Conservation (phyloP, 2,888 invertebrate species). For the Pocota personata region DNA sequence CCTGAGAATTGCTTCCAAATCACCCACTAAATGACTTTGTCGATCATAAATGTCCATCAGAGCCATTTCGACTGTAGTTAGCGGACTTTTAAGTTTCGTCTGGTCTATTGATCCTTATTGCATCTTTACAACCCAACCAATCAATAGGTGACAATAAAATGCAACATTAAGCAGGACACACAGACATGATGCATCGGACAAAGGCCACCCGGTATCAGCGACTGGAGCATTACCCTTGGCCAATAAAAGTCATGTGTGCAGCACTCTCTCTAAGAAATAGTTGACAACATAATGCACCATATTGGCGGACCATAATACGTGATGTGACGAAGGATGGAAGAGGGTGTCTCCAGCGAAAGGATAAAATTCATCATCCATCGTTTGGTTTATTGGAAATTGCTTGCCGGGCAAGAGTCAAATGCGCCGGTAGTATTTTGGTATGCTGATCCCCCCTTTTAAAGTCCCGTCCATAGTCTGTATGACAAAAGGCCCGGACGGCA, state of each 20-base stretch:
- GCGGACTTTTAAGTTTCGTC: constrained; percentile 42
- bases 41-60: constrained; percentile 49
- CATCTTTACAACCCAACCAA: constrained; percentile 54
- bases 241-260: constrained; percentile 64
- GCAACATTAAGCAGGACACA: constrained; percentile 69
- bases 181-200: constrained; percentile 26
- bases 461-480: constrained; percentile 42
- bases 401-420: constrained; percentile 58
- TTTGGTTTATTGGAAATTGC: constrained; percentile 67
- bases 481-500: constrained; percentile 62
- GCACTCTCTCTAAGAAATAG: constrained; percentile 47
- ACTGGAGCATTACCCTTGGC: not conserved
- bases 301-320: constrained; percentile 62
- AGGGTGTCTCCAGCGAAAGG: constrained; percentile 29
- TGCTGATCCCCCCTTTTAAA: constrained; percentile 44
- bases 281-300: constrained; percentile 71
- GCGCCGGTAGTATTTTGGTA: constrained; percentile 41
- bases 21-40: constrained; percentile 38
- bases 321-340: constrained; percentile 2
- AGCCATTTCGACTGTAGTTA: constrained; percentile 20
- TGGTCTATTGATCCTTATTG: constrained; percentile 35
- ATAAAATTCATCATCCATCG: constrained; percentile 70
- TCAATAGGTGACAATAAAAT: constrained; percentile 67
- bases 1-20: constrained; percentile 17
- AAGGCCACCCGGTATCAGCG: constrained; percentile 1